phyloP scores from a whole-genome alignment of 2,113 vertebrate genomes.

The Theristicus caerulescens region DNA sequence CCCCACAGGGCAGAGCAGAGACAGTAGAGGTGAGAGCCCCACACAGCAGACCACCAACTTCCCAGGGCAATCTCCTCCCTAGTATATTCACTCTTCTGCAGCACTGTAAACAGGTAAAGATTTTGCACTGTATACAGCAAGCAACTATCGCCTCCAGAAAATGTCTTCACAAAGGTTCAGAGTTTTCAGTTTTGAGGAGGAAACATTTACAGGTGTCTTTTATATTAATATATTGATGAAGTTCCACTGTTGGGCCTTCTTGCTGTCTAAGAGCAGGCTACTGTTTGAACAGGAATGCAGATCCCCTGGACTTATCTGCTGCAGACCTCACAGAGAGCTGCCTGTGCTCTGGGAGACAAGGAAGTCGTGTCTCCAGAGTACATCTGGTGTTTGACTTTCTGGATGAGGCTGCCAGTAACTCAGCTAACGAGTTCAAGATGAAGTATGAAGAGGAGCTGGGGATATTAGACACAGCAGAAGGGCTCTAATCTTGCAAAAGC shows the following conservation, averaged over 20 bases:
- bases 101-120: background rate
- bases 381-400: background rate
- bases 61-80: background rate
- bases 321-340: background rate
- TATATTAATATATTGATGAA: background rate
- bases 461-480: background rate
- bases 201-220: background rate
- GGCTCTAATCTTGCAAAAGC: background rate
- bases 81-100: background rate
- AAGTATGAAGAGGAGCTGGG: background rate
- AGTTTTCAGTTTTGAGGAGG: background rate
- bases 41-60: background rate
- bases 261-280: background rate
- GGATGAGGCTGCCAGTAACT: background rate
- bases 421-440: background rate
- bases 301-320: background rate
- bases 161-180: background rate
- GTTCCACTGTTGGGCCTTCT: background rate
- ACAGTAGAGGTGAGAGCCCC: background rate
- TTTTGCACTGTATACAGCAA: background rate
- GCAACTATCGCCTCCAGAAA: background rate
- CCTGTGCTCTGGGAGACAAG: background rate
- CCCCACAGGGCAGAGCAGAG: background rate
- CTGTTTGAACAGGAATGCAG: background rate
- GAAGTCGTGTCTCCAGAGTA: background rate